These are phyloP conservation scores for Ciconia boyciana DNA, from an alignment of 2,113 vertebrate genomes.

Conservation along the genomic window DNA sequence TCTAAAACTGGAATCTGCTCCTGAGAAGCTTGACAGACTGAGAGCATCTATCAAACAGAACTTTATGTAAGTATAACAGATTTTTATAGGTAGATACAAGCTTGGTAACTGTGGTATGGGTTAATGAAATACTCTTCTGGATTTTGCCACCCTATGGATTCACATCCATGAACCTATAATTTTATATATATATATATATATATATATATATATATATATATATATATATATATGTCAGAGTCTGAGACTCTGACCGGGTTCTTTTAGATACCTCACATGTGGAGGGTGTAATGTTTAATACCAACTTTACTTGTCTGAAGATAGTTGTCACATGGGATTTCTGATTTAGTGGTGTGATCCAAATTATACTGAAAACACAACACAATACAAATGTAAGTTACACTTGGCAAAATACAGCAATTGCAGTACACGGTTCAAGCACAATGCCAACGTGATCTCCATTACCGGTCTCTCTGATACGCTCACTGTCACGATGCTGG, in stretches of 20 bases:
- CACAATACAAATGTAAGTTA: neutral
- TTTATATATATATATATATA: neutral
- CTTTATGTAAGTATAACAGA: neutral
- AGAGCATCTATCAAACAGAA: neutral
- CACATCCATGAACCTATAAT: neutral
- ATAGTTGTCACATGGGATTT: neutral
- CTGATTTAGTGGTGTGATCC: neutral
- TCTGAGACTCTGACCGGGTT: neutral
- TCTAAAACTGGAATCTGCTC: neutral
- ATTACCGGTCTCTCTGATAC: neutral
- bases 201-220: neutral
- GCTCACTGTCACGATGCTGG: fast-evolving
- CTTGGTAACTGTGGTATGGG: neutral
- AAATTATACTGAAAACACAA: neutral
- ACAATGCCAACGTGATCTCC: neutral
- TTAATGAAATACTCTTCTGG: neutral
- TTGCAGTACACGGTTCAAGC: neutral
- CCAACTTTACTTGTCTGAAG: neutral
- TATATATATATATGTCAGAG: neutral
- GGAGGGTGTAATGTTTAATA: neutral
- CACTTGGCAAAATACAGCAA: neutral
- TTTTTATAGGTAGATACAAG: neutral
- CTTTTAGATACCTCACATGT: neutral
- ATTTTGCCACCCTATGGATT: neutral
- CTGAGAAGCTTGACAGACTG: neutral